These are phyloP conservation scores for Sebastes taczanowskii DNA, from an alignment of 2,797 vertebrate genomes.

Conservation along the genomic window DNA sequence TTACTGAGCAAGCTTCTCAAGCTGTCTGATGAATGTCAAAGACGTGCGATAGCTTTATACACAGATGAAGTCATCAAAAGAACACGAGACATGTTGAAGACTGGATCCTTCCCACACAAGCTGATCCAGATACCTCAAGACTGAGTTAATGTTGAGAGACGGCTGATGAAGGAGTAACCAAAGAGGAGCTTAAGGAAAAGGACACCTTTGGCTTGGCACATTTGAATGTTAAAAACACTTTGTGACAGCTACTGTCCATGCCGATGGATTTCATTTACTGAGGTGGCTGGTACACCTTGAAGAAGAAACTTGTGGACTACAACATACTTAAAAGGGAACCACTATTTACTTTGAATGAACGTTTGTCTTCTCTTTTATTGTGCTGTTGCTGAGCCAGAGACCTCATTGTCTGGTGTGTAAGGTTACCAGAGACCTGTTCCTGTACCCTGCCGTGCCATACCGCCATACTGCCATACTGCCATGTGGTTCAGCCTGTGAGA, in stretches of 20 bases:
- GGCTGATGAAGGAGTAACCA: slow-evolving; percentile 31
- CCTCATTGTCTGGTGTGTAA: slow-evolving; percentile 2
- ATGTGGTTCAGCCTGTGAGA: not conserved
- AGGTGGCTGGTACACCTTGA: slow-evolving; percentile 71
- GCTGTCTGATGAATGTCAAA: not conserved
- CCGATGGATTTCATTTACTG: not conserved
- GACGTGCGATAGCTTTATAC: not conserved
- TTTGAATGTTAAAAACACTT: slow-evolving; percentile 44
- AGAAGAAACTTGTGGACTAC: not conserved
- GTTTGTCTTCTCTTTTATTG: slow-evolving; percentile 4
- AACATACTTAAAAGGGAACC: slow-evolving; percentile 28
- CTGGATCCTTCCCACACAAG: slow-evolving; percentile 1
- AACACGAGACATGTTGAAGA: not conserved
- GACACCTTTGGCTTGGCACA: not conserved
- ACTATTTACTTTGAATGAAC: slow-evolving; percentile 21
- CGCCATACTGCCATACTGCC: not conserved
- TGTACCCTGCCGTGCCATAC: not conserved
- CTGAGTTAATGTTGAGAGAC: slow-evolving; percentile 6
- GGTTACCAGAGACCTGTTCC: not conserved
- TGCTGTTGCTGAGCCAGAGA: slow-evolving; percentile 13
- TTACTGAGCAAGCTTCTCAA: not conserved
- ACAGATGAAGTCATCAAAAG: not conserved
- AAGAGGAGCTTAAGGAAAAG: slow-evolving; percentile 23
- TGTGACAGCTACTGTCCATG: not conserved
- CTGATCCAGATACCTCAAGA: slow-evolving; percentile 45